phyloP scores from a whole-genome alignment of 2,797 vertebrate genomes.

The Gastrophryne carolinensis region DNA sequence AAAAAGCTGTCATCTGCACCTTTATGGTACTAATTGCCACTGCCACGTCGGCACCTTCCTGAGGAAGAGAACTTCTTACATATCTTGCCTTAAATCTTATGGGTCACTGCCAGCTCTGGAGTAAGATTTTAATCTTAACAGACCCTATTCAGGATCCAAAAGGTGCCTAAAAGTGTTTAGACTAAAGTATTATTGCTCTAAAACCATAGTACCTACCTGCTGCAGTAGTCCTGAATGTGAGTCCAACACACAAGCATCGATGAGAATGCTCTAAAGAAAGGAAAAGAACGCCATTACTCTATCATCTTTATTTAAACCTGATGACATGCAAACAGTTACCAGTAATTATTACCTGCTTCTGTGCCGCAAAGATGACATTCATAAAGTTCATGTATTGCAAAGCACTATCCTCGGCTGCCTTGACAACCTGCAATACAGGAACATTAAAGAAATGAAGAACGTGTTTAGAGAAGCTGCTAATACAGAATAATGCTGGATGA shows the following conservation, averaged over 20 bases:
- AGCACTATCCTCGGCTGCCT: constrained; percentile 91
- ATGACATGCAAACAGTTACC: background rate
- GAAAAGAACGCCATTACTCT: background rate
- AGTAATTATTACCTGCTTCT: constrained; percentile 88
- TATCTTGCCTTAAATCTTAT: too few relatives aligned
- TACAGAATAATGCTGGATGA: background rate
- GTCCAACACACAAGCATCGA: constrained; percentile 94
- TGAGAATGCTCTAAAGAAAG: constrained; percentile 80
- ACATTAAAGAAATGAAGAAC: background rate
- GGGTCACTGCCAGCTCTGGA: too few relatives aligned
- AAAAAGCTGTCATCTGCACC: too few relatives aligned
- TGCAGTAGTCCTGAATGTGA: constrained; percentile 93
- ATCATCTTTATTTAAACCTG: background rate
- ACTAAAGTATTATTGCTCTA: too few relatives aligned
- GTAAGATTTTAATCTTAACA: too few relatives aligned
- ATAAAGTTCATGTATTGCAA: constrained; percentile 98
- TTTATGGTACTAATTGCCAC: too few relatives aligned
- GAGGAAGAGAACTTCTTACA: background rate
- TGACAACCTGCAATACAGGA: constrained; percentile 80
- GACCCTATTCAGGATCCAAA: too few relatives aligned
- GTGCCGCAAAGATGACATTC: constrained; percentile 96
- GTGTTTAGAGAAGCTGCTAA: background rate
- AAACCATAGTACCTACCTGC: too few relatives aligned
- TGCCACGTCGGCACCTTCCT: background rate
- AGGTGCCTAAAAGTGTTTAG: too few relatives aligned